Evolutionary conservation across 2,113 vertebrate genomes (phyloP).

Genomic region (Crotophaga sulcirostris): DNA sequence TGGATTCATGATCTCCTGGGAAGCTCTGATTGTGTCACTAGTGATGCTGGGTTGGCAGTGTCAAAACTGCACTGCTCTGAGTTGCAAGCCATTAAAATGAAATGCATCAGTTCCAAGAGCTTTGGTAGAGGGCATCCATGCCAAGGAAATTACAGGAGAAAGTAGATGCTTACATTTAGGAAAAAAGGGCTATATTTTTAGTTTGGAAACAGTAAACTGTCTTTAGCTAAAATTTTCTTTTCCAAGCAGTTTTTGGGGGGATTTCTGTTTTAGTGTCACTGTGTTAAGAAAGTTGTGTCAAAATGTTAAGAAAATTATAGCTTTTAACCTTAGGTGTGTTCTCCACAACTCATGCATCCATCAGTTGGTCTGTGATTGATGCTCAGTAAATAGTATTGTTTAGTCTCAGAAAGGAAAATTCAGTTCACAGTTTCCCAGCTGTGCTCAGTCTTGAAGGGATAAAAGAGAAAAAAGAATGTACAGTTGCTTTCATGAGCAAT

Average conservation of each 20-base stretch:
- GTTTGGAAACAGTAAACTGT: neutral
- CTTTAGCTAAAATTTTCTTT: neutral
- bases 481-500: slow-evolving; percentile 1
- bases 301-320: neutral
- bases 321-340: neutral
- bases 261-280: neutral
- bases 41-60: neutral
- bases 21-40: neutral
- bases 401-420: slow-evolving; percentile 21
- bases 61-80: neutral
- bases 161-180: neutral
- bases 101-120: neutral
- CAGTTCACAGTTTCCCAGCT: neutral
- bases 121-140: neutral
- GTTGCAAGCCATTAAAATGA: neutral
- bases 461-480: neutral
- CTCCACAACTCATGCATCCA: neutral
- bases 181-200: neutral
- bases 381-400: neutral
- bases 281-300: too few relatives aligned
- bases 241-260: neutral
- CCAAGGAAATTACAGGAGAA: neutral
- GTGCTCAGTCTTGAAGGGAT: neutral
- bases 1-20: neutral
- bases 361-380: neutral